phyloP scores from a whole-genome alignment of 2,797 vertebrate genomes.

The Limnodromus scolopaceus region DNA sequence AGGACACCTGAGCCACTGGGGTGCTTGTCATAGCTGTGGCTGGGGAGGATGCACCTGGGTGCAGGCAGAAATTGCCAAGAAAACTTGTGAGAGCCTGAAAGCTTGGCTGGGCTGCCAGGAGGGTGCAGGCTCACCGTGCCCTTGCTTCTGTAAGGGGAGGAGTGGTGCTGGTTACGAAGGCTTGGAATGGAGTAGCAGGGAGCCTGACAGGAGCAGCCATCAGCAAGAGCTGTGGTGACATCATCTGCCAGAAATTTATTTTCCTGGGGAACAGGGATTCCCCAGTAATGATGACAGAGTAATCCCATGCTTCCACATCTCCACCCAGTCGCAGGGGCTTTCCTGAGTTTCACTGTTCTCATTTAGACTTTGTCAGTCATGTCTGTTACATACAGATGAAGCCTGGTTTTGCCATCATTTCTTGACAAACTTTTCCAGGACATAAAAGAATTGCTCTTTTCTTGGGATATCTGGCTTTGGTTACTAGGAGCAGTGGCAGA shows the following conservation, averaged over 20 bases:
- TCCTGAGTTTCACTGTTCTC: background rate
- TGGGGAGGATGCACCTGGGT: background rate
- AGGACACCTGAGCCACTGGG: fast-evolving
- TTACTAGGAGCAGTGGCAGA: background rate
- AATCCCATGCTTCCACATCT: background rate
- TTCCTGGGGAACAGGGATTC: background rate
- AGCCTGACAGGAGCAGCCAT: background rate
- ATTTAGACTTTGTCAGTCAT: background rate
- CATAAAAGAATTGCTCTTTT: background rate
- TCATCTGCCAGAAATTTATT: background rate
- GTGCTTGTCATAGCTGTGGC: background rate
- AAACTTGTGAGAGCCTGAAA: background rate
- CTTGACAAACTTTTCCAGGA: background rate
- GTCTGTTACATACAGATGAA: background rate
- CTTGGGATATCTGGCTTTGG: background rate
- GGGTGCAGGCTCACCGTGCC: fast-evolving
- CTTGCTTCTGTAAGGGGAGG: background rate
- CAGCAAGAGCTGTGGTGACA: fast-evolving
- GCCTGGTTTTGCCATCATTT: background rate
- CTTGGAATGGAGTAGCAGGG: background rate
- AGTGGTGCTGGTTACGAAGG: background rate
- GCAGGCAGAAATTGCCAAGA: background rate
- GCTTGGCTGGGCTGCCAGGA: background rate
- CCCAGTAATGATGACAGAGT: background rate
- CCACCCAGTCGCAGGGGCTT: background rate